Conservation (phyloP, 2,888 invertebrate genomes). For the Parascotia fuliginaria region DNA sequence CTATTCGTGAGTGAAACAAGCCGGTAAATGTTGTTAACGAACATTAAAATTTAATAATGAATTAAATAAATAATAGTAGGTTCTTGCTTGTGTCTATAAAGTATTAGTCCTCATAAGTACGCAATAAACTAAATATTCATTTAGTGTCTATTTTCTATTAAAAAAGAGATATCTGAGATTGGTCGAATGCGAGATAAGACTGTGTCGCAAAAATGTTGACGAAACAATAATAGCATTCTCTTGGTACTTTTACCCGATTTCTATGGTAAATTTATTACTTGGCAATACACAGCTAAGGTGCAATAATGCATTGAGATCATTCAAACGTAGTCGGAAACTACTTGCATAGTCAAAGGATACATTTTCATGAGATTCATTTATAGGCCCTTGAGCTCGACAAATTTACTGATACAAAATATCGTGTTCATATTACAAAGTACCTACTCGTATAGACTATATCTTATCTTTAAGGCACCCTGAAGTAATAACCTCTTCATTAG, state of each 20-base stretch:
- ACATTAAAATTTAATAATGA: not conserved
- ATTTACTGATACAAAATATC: not conserved
- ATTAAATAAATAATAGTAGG: not conserved
- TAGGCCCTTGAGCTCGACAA: not conserved
- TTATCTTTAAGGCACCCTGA: too few relatives aligned
- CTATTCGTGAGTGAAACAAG: not conserved
- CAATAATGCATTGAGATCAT: constrained; percentile 19
- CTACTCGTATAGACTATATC: too few relatives aligned
- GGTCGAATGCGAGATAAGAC: too few relatives aligned
- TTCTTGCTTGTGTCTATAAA: not conserved
- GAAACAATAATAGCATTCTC: too few relatives aligned
- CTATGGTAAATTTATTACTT: not conserved
- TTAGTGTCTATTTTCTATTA: too few relatives aligned
- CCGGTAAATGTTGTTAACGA: not conserved
- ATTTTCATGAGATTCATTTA: constrained; percentile 8
- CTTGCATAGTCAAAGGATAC: constrained; percentile 11
- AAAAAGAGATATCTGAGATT: too few relatives aligned
- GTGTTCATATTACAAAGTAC: not conserved
- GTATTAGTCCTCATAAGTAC: too few relatives aligned
- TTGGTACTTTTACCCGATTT: too few relatives aligned
- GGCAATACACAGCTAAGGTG: constrained; percentile 9
- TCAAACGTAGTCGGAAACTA: constrained; percentile 11
- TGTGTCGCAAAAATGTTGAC: too few relatives aligned
- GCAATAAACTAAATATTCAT: too few relatives aligned
- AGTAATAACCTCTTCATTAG: too few relatives aligned